Conservation (phyloP, 2,113 vertebrate genomes). For the Beaufortia kweichowensis region DNA sequence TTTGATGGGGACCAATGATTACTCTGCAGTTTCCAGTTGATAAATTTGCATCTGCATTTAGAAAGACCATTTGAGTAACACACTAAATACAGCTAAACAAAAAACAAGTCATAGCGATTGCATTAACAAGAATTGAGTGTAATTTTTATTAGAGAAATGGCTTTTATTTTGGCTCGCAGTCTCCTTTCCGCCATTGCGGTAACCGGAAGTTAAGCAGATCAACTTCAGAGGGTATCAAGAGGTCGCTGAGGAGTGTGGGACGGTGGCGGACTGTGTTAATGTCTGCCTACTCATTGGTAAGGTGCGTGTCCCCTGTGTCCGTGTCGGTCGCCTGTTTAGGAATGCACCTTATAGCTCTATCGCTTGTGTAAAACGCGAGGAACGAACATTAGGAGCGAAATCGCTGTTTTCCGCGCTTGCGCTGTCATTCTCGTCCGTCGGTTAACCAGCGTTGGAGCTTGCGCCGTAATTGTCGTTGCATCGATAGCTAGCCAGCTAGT, state of each 20-base stretch:
- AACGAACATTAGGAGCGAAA: constrained; percentile 50
- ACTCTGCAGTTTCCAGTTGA: no score
- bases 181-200: background rate
- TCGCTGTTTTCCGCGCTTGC: constrained; percentile 49
- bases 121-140: no score
- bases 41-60: no score
- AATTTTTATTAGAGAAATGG: background rate
- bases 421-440: constrained; percentile 18
- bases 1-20: no score
- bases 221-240: constrained; percentile 67
- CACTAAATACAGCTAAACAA: no score
- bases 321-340: constrained; percentile 73
- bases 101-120: no score
- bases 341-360: constrained; percentile 62
- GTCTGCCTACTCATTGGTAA: constrained; percentile 69
- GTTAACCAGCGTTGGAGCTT: constrained; percentile 20
- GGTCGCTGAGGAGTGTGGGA: constrained; percentile 75
- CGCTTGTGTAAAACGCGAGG: constrained; percentile 47
- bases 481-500: constrained; percentile 66
- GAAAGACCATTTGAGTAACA: no score
- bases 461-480: constrained; percentile 62
- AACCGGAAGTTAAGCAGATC: constrained; percentile 65
- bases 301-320: constrained; percentile 81
- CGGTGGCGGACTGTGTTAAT: constrained; percentile 69
- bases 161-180: constrained; percentile 8